Evolutionary conservation across 1,140 invertebrate genomes (phyloP), one percentile per base, ranked within the genome.

Genomic region (Bicyclus anynana): DNA sequence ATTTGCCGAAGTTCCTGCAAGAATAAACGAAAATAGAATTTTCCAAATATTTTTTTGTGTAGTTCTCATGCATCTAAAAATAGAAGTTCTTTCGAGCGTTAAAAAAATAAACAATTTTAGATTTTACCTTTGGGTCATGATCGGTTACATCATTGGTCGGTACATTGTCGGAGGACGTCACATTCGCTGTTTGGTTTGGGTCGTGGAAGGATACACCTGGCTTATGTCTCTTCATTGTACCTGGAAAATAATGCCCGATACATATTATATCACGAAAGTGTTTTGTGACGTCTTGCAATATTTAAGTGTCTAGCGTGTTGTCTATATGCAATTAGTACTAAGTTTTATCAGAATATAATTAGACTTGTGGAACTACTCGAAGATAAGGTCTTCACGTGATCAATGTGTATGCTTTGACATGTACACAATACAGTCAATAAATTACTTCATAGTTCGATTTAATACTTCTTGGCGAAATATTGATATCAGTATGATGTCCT

Each of bases 121-220:
- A 10, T 33, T 42, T 53, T 67, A 84, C 82, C 67, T 87, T 83
- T 9, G 84, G 79, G 58, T 87, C 84, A 44, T 87, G 82, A 17
- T 87, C 84, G 0, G 82, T 84, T 37, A 85, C 69, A 26, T 85
- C 81, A 33, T 59, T 51, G 10, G 64, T 58, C 0, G 75, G 77
- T 0, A 77, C 59, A 7, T 56, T 66, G 0, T 80, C 80, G 7
- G 76, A 59, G 48, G 80, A 77, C 12, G 78, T 77, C 5, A 62
- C 55, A 29, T 83, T 86, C 0, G 52, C 62, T 0, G 59, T 59
- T 3, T 79, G 72, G 5, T 62, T 74, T 0, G 83, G 79, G 23
- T 88, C 85, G 49, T 86, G 82, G 57, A 88, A 88, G 13, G 74
- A 82, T 0, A 88, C 77, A 0, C 83, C 85, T n/a, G 75, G 65